Percentiles rank a stretch among this genome's conserved stretches.
Conservation (phyloP, 2,888 invertebrate genomes). For the Brachylomia viminalis region DNA sequence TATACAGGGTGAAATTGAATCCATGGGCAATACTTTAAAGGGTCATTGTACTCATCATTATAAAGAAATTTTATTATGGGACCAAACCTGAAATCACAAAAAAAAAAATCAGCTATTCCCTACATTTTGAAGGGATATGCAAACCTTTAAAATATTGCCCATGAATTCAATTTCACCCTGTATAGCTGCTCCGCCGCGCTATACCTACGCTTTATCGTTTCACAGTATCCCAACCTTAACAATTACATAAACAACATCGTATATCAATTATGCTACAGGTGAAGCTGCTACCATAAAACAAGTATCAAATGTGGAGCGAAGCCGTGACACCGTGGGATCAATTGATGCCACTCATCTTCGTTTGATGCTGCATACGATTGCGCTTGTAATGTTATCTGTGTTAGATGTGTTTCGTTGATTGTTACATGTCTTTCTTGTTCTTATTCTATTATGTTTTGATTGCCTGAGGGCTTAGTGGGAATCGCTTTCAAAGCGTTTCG, state of each 20-base stretch:
- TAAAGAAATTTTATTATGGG: too few relatives aligned
- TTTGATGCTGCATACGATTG: not conserved
- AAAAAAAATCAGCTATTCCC: too few relatives aligned
- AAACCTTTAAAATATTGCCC: too few relatives aligned
- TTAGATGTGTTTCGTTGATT: not conserved
- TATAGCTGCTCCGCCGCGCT: not conserved
- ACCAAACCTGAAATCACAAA: too few relatives aligned
- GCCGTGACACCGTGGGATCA: conserved; percentile 39
- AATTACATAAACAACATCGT: conserved; percentile 54
- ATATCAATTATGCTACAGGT: conserved; percentile 25
- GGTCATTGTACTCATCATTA: too few relatives aligned
- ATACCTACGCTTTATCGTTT: conserved; percentile 46
- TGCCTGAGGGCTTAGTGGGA: not conserved
- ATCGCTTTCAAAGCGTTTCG: too few relatives aligned
- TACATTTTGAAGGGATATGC: too few relatives aligned
- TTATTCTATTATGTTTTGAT: not conserved
- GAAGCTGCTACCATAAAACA: conserved; percentile 27
- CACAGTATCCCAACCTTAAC: conserved; percentile 14
- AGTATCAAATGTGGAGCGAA: conserved; percentile 49
- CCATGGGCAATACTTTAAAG: too few relatives aligned
- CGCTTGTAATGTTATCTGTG: not conserved
- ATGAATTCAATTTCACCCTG: too few relatives aligned
- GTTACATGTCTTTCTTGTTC: not conserved
- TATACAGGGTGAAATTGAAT: too few relatives aligned
- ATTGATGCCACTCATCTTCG: conserved; percentile 40